Evolutionary conservation across 2,113 vertebrate species (phyloP).

Genomic region (Zosterops borbonicus): DNA sequence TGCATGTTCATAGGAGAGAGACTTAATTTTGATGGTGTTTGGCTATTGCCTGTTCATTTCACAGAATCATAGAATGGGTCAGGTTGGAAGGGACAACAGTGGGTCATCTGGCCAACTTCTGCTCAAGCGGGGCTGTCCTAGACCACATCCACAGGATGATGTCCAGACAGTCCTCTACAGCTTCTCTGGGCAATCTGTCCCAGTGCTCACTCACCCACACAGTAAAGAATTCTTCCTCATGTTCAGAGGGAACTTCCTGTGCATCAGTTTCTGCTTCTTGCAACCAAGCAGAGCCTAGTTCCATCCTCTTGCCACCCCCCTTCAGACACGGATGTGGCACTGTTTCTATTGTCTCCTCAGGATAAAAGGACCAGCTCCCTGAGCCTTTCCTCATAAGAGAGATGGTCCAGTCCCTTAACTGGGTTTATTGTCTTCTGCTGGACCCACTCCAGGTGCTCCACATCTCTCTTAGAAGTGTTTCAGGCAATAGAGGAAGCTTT

Average conservation of each 20-base stretch:
- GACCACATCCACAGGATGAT: not conserved
- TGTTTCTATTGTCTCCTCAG: not conserved
- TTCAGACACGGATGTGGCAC: not conserved
- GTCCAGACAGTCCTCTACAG: not conserved
- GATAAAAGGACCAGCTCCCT: not conserved
- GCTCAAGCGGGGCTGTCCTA: not conserved
- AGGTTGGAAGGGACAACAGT: not conserved
- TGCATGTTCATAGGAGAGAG: not conserved
- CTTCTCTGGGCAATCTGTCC: not conserved
- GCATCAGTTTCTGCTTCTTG: not conserved
- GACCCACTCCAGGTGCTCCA: not conserved
- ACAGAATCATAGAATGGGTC: not conserved
- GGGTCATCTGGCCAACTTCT: not conserved
- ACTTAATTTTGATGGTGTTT: not conserved
- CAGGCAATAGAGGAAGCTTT: not conserved
- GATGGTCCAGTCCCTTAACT: not conserved
- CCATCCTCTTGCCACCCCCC: not conserved
- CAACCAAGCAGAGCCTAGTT: not conserved
- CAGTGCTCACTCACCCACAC: too few species aligned
- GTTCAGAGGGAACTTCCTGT: not conserved
- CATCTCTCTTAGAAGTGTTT: not conserved
- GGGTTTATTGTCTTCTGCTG: accelerated
- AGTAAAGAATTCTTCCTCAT: not conserved
- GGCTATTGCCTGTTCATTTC: not conserved
- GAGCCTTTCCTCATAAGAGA: not conserved